A percentile compares a stretch with the other conserved stretches of the same genome.
Conservation (phyloP, 1,140 invertebrate species). For the Drosophila funebris region DNA sequence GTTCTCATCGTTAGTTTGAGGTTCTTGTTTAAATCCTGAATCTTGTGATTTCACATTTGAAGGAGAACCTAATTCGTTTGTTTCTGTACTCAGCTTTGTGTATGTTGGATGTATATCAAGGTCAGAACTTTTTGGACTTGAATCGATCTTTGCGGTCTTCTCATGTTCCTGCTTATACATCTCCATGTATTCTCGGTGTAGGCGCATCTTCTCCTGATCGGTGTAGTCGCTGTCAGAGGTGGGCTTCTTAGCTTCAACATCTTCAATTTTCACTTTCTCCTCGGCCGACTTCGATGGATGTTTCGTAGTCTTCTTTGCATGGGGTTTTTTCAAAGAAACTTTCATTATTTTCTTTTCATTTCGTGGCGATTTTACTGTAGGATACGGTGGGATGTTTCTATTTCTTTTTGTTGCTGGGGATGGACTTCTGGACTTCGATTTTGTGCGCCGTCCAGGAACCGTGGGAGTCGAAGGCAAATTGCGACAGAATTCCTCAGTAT, state of each 20-base stretch:
- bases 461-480: not conserved
- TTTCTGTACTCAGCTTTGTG: constrained; percentile 3
- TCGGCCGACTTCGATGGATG: not conserved
- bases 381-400: not conserved
- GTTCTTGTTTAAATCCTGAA: not conserved
- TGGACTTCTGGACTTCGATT: not conserved
- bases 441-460: not conserved
- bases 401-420: not conserved
- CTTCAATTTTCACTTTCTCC: not conserved
- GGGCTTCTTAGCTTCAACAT: not conserved
- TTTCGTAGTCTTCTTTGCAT: not conserved
- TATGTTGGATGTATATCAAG: not conserved
- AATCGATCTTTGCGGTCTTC: constrained; percentile 13
- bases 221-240: not conserved
- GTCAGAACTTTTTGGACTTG: not conserved
- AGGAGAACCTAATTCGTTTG: not conserved
- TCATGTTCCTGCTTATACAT: constrained; percentile 19
- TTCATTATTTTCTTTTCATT: not conserved
- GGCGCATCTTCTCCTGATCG: not conserved
- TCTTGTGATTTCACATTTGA: too few relatives aligned
- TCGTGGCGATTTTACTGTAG: not conserved
- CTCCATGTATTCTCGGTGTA: constrained; percentile 28
- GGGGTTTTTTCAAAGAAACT: not conserved
- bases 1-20: not conserved
- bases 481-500: constrained; percentile 27